These are phyloP conservation scores for Bettongia penicillata DNA, from an alignment of 2,113 vertebrate species.

Conservation along the genomic window DNA sequence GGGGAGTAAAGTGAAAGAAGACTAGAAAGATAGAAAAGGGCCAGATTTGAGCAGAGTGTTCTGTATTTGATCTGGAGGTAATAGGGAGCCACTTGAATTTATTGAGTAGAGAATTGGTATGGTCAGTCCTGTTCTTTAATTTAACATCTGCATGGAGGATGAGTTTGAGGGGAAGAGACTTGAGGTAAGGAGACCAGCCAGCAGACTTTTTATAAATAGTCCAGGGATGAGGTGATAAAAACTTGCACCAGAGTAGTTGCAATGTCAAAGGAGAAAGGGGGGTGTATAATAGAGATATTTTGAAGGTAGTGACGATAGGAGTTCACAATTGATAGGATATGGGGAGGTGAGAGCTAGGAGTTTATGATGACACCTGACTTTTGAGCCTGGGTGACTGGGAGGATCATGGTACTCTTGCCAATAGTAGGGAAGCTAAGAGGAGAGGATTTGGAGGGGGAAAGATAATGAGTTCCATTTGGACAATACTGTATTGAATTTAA, in stretches of 20 bases:
- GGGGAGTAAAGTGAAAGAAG: neutral
- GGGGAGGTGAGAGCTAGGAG: neutral
- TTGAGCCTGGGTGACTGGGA: neutral
- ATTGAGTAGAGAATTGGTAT: neutral
- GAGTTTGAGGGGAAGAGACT: neutral
- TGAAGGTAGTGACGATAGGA: neutral
- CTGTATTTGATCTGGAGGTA: neutral
- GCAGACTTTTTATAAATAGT: neutral
- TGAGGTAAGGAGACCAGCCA: neutral
- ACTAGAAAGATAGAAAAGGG: neutral
- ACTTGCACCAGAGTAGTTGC: neutral
- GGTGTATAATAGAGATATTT: too few relatives aligned
- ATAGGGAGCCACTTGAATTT: neutral
- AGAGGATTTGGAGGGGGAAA: too few relatives aligned
- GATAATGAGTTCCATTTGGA: too few relatives aligned
- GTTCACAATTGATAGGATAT: neutral
- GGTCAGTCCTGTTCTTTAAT: neutral
- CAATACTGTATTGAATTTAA: too few relatives aligned
- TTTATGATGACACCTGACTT: neutral
- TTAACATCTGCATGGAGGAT: neutral
- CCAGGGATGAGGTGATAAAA: neutral
- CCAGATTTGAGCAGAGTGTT: neutral
- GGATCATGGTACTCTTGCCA: neutral
- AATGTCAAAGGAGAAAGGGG: too few relatives aligned
- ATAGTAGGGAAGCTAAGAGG: too few relatives aligned